A percentile compares a stretch with the other conserved stretches of the same genome.
phyloP scores from a whole-genome alignment of 2,888 invertebrate genomes.

The Drosophila anomalata region DNA sequence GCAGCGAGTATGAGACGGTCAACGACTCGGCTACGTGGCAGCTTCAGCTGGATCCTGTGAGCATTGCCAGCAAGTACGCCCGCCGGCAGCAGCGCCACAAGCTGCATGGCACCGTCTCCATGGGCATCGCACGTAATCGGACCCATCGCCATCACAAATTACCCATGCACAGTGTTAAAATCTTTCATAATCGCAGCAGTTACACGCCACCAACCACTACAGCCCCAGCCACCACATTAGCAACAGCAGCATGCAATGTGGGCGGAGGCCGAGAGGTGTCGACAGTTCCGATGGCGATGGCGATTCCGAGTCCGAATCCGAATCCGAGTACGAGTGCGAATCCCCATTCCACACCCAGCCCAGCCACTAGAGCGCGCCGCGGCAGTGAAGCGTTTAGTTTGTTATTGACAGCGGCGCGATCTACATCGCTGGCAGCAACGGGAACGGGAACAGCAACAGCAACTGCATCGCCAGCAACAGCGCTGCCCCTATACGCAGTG shows the following conservation, averaged over 20 bases:
- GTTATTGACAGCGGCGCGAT: conserved; percentile 69
- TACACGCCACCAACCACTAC: conserved; percentile 44
- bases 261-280: conserved; percentile 29
- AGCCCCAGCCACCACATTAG: conserved; percentile 13
- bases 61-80: conserved; percentile 81
- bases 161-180: conserved; percentile 82
- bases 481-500: conserved; percentile 77
- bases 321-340: conserved; percentile 14
- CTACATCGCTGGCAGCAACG: conserved; percentile 57
- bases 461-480: neutral
- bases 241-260: conserved; percentile 26
- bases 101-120: conserved; percentile 67
- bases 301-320: conserved; percentile 16
- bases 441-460: conserved; percentile 25
- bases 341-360: conserved; percentile 10
- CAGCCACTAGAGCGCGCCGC: conserved; percentile 44
- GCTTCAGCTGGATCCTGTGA: conserved; percentile 77
- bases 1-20: conserved; percentile 46
- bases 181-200: conserved; percentile 82
- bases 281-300: neutral
- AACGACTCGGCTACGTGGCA: conserved; percentile 53
- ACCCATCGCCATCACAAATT: conserved; percentile 80
- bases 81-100: conserved; percentile 75
- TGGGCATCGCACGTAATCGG: conserved; percentile 77
- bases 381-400: conserved; percentile 57